phyloP scores from a whole-genome alignment of 2,113 vertebrate species.

The Bostrychus sinensis region DNA sequence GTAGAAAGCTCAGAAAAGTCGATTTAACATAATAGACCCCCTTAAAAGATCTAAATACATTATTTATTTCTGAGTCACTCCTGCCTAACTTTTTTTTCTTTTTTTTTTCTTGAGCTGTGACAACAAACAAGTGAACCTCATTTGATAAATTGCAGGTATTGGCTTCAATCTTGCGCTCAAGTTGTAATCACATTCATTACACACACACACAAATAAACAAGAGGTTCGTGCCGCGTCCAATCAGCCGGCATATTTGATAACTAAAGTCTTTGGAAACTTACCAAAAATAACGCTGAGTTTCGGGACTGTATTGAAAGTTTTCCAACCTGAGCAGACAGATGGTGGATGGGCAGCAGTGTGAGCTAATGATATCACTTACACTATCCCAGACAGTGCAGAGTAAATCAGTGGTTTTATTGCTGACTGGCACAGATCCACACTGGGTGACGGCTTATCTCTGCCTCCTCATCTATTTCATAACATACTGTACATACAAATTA shows the following conservation, averaged over 20 bases:
- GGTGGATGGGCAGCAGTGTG: background rate
- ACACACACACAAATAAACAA: too few species aligned
- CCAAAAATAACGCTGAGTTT: background rate
- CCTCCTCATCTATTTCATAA: background rate
- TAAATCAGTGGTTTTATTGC: conserved; percentile 30
- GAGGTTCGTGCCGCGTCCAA: background rate
- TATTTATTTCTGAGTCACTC: too few species aligned
- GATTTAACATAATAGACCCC: too few species aligned
- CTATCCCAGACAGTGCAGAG: background rate
- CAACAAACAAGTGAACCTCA: background rate
- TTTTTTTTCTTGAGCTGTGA: background rate
- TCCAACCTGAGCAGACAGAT: conserved; percentile 7
- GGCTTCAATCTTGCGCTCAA: conserved; percentile 1
- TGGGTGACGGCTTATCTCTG: conserved; percentile 11
- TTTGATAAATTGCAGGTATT: conserved; percentile 5
- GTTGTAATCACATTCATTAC: background rate
- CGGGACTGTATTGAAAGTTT: background rate
- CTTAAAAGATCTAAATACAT: too few species aligned
- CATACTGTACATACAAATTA: background rate
- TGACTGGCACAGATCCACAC: conserved; percentile 5
- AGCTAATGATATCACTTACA: conserved; percentile 2
- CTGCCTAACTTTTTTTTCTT: too few species aligned
- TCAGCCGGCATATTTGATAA: conserved; percentile 5
- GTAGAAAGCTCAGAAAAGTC: too few species aligned
- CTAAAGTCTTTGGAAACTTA: background rate